Percentiles rank a stretch among this genome's conserved stretches.
Evolutionary conservation across 2,113 vertebrate genomes (phyloP).

Genomic region (Oreocharis arfaki): DNA sequence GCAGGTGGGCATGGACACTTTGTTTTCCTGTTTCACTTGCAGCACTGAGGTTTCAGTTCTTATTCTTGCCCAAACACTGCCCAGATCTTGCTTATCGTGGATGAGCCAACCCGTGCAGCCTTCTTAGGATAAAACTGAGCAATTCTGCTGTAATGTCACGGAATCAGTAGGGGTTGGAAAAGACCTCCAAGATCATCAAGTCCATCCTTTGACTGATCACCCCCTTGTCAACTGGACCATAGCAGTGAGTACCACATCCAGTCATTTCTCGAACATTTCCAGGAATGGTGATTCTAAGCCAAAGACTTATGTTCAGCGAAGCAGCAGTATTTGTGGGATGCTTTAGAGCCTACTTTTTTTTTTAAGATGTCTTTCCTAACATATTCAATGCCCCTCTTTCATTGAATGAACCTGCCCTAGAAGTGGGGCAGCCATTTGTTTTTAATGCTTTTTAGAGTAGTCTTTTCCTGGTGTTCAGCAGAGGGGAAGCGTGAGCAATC

Average conservation of each 20-base stretch:
- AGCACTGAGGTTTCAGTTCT: background rate
- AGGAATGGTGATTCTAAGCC: background rate
- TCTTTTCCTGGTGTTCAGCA: background rate
- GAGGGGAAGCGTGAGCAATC: background rate
- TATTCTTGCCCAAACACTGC: background rate
- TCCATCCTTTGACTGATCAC: background rate
- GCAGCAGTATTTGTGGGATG: background rate
- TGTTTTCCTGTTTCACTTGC: background rate
- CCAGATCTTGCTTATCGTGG: background rate
- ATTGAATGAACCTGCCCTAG: background rate
- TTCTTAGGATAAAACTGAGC: background rate
- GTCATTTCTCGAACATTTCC: background rate
- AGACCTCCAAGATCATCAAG: background rate
- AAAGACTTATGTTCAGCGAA: background rate
- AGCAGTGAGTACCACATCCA: rapidly evolving
- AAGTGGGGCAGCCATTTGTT: background rate
- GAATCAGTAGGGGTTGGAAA: background rate
- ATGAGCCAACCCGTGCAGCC: rapidly evolving
- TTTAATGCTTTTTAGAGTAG: background rate
- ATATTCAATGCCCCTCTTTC: background rate
- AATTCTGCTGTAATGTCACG: background rate
- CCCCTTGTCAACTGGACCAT: background rate
- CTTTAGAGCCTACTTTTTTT: background rate
- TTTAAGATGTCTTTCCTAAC: background rate
- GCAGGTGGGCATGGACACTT: rapidly evolving